These are phyloP conservation scores for Steromphala cineraria DNA, from an alignment of 2,888 invertebrate genomes.

Conservation along the genomic window DNA sequence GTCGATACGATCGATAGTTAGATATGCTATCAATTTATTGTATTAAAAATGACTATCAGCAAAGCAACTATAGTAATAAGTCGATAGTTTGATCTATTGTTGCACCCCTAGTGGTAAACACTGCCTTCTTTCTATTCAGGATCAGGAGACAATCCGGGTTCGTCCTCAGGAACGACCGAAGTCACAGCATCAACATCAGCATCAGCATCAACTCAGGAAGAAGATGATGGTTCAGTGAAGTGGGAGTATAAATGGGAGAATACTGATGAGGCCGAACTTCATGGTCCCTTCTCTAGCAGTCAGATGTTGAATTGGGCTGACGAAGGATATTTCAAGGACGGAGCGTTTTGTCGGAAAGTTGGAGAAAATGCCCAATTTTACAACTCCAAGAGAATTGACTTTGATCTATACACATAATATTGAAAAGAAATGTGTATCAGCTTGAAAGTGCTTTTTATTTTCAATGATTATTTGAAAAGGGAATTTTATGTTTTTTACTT, in stretches of 20 bases:
- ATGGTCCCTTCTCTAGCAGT: constrained; percentile 89
- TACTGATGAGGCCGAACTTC: constrained; percentile 83
- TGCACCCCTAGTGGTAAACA: too few species aligned
- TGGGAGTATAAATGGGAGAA: constrained; percentile 96
- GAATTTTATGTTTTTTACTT: too few species aligned
- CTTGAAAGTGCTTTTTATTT: too few species aligned
- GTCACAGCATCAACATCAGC: background rate
- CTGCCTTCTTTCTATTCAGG: background rate
- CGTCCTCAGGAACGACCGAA: background rate
- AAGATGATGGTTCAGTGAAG: constrained; percentile 76
- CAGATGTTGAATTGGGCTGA: constrained; percentile 93
- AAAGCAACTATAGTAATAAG: too few species aligned
- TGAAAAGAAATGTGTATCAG: too few species aligned
- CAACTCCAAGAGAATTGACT: constrained; percentile 91
- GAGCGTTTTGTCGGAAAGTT: constrained; percentile 89
- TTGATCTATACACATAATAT: constrained; percentile 85
- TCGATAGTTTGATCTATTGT: too few species aligned
- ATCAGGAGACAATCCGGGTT: background rate
- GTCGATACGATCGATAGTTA: too few species aligned
- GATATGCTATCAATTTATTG: too few species aligned
- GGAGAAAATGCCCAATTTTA: constrained; percentile 85
- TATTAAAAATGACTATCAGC: too few species aligned
- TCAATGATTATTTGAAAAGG: too few species aligned
- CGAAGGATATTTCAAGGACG: constrained; percentile 85
- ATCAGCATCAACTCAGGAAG: background rate